phyloP scores from a whole-genome alignment of 2,888 invertebrate genomes.

The Dolichomitus sp. region DNA sequence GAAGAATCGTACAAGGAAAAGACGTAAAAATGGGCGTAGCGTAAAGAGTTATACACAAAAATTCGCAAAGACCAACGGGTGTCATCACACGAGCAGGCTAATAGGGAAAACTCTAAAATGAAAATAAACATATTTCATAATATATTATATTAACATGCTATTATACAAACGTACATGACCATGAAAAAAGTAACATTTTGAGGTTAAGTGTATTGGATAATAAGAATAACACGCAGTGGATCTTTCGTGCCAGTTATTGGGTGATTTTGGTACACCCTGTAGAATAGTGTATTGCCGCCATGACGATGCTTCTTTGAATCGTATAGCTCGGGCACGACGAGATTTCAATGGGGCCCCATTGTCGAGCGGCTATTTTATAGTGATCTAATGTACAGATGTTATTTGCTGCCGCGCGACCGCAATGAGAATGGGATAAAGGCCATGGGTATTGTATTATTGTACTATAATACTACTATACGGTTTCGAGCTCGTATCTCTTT shows the following conservation, averaged over 20 bases:
- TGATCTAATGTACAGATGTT: constrained; percentile 86
- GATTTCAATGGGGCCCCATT: constrained; percentile 82
- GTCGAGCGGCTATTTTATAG: constrained; percentile 83
- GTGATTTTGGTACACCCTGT: constrained; percentile 51
- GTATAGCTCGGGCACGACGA: constrained; percentile 75
- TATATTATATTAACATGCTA: too few species aligned
- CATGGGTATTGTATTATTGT: constrained; percentile 74
- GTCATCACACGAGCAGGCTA: too few species aligned
- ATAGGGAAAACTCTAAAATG: too few species aligned
- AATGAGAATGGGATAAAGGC: constrained; percentile 83
- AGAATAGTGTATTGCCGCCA: constrained; percentile 35
- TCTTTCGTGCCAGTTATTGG: not conserved
- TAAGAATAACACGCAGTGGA: too few species aligned
- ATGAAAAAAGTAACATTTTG: too few species aligned
- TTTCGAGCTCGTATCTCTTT: constrained; percentile 80
- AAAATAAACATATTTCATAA: too few species aligned
- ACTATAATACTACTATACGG: constrained; percentile 72
- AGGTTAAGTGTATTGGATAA: too few species aligned
- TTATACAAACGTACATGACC: too few species aligned
- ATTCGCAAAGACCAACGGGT: too few species aligned
- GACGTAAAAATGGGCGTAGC: too few species aligned
- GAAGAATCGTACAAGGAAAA: too few species aligned
- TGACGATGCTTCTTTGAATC: constrained; percentile 81
- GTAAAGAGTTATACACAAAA: too few species aligned
- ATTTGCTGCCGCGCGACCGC: constrained; percentile 79